Evolutionary conservation across 2,797 vertebrate genomes (phyloP), one percentile per base, ranked within the genome.

Genomic region (Diceros bicornis): DNA sequence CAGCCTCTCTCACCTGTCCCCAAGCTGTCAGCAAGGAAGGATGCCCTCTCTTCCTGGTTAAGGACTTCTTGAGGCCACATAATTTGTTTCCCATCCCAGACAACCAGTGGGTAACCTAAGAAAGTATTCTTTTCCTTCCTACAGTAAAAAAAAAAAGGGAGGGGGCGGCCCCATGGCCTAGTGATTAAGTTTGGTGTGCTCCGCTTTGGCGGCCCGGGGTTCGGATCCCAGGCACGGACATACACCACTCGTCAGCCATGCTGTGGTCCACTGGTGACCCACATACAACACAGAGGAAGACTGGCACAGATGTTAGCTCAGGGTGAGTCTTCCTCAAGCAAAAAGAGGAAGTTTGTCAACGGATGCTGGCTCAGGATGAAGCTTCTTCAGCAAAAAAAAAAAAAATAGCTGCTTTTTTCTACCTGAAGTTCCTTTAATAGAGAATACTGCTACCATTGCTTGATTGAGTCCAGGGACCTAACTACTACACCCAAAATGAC

Each of bases 361-460:
- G 10, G 47, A 47, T 10, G 47, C 10, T 47, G 10, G 47, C 47
- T 47, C 47, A 47, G 7, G 47, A 11, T 11, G 2, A 47, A 1
- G 47, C 7, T 47, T 47, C 47, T 8, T 47, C 47, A 47, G 47
- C 47, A 47, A 47, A 47, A 47, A 47, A 47, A 47, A 75, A 94
- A 64, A 27, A 61, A 59, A 21, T 3, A 71, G 7, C 21, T 74
- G 7, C 4, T 7, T 88, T 95, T 79, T 77, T 41, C 37, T 89
- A 41, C 16, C 55, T 96, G 88, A 11, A 74, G 16, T 59, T 97
- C 4, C 61, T 89, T 85, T 97, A 57, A 47, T 52, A 88, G 64
- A 85, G 57, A 96, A 12, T 37, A 57, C 4, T 11, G 6, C 69
- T 98, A 50, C 86, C 44, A 89, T 95, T 83, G 6, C 7, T n/a